phyloP scores from a whole-genome alignment of 2,797 vertebrate species.

The Myotis vivesi region DNA sequence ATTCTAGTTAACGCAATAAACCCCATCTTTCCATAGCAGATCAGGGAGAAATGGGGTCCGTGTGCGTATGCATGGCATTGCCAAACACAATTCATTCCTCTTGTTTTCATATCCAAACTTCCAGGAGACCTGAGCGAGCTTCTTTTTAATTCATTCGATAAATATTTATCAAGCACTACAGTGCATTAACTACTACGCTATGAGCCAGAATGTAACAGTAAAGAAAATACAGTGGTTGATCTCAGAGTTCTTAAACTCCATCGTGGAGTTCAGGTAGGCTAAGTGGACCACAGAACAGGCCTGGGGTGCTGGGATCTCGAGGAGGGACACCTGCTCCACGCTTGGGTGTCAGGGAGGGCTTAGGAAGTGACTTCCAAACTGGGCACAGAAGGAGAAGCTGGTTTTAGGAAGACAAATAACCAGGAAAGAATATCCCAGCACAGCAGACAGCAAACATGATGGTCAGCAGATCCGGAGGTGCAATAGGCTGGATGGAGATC shows the following conservation, averaged over 20 bases:
- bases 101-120: background rate
- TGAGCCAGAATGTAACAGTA: slow-evolving; percentile 29
- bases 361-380: background rate
- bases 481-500: rapidly evolving
- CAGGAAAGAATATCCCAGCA: background rate
- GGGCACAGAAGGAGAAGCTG: background rate
- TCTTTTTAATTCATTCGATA: slow-evolving; percentile 2
- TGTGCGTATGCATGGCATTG: background rate
- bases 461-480: background rate
- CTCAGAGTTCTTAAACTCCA: background rate
- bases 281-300: background rate
- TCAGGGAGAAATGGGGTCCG: background rate
- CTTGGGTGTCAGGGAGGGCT: background rate
- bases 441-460: background rate
- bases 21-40: background rate
- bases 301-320: background rate
- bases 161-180: background rate
- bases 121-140: background rate
- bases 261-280: too few relatives aligned
- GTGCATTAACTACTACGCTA: background rate
- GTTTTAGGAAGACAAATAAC: background rate
- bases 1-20: background rate
- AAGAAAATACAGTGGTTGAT: background rate
- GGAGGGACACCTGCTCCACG: background rate
- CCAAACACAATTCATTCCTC: background rate